A percentile compares a stretch with the other conserved stretches of the same genome.
Conservation (phyloP, 2,888 invertebrate genomes). For the Amblyteles armatorius region DNA sequence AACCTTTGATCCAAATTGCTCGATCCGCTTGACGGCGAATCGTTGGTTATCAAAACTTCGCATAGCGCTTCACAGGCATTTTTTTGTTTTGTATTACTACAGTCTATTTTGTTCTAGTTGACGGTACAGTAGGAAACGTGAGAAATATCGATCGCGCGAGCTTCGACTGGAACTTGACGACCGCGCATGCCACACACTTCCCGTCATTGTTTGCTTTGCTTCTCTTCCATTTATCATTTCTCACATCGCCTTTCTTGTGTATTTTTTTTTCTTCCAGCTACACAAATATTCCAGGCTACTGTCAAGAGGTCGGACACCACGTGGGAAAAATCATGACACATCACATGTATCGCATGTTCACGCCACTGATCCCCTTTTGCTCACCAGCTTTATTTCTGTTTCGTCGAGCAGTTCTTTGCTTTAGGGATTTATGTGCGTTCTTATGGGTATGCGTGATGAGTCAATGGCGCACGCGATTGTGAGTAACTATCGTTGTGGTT, state of each 20-base stretch:
- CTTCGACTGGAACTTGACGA: conserved; percentile 39
- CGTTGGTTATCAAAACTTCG: conserved; percentile 7
- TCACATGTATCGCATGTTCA: conserved; percentile 46
- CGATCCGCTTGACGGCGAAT: conserved; percentile 15
- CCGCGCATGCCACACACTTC: conserved; percentile 47
- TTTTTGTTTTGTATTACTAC: conserved; percentile 59
- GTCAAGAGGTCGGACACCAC: conserved; percentile 8
- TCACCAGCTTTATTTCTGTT: conserved; percentile 45
- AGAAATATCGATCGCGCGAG: conserved; percentile 18
- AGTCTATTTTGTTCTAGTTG: conserved; percentile 67
- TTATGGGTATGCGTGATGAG: neutral
- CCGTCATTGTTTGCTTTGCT: conserved; percentile 31
- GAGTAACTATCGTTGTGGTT: neutral
- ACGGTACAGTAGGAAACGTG: conserved; percentile 39
- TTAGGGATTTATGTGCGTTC: conserved; percentile 12
- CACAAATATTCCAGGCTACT: neutral
- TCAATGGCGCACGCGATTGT: no score
- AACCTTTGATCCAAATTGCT: conserved; percentile 16
- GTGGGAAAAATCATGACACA: conserved; percentile 11
- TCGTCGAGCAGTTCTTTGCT: conserved; percentile 45
- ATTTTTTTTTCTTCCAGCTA: conserved; percentile 17
- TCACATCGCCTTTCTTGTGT: conserved; percentile 19
- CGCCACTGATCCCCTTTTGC: conserved; percentile 36
- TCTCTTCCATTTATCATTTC: conserved; percentile 21
- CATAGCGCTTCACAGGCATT: conserved; percentile 46